Percentiles rank a stretch among this genome's conserved stretches.
Conservation (phyloP, 1,140 invertebrate genomes). For the Leptinotarsa defecta region DNA sequence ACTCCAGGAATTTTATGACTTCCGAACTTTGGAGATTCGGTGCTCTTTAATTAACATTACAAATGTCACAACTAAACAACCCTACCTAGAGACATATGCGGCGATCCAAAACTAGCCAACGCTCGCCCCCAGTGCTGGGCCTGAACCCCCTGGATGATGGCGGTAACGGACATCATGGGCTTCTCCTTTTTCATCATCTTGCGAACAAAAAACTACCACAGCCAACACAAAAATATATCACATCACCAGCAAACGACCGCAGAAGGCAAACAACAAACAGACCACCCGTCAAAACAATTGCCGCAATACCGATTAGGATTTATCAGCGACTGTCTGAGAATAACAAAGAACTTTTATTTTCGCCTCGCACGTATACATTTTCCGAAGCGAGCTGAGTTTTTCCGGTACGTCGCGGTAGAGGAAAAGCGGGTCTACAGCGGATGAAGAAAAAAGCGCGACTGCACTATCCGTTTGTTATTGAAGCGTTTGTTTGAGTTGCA, state of each 20-base stretch:
- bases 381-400: not conserved
- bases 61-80: not conserved
- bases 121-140: constrained; percentile 65
- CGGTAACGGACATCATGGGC: constrained; percentile 81
- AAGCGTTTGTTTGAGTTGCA: not conserved
- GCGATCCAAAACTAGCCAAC: constrained; percentile 47
- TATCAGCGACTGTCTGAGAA: constrained; percentile 5
- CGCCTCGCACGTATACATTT: not conserved
- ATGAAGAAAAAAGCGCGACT: constrained; percentile 2
- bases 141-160: constrained; percentile 73
- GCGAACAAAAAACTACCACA: not conserved
- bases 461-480: not conserved
- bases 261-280: constrained; percentile 12
- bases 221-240: constrained; percentile 20
- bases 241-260: not conserved
- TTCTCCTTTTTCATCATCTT: constrained; percentile 81
- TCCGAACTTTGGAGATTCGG: too few species aligned
- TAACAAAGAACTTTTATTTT: not conserved
- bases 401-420: not conserved
- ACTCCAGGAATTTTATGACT: too few species aligned
- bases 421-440: too few species aligned
- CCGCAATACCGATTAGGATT: constrained; percentile 10
- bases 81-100: constrained; percentile 52
- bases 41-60: too few species aligned
- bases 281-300: constrained; percentile 27